Conservation (phyloP, 2,888 invertebrate genomes). For the Lasioglossum marginatum region DNA sequence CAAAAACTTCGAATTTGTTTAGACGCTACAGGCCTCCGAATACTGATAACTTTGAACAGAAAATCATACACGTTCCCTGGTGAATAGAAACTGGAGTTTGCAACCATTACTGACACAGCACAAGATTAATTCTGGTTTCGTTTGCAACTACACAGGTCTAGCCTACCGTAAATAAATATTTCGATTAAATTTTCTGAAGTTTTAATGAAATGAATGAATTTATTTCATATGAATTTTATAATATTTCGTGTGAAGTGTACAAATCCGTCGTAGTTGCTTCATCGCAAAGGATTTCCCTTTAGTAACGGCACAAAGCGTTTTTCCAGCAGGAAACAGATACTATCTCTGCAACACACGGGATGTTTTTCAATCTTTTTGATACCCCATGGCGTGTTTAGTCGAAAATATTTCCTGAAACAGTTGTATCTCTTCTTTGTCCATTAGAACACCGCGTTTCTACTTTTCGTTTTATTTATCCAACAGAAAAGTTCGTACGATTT, state of each 20-base stretch:
- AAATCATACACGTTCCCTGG: not conserved
- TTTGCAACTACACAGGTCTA: too few species aligned
- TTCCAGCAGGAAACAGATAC: conserved; percentile 22
- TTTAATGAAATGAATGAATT: too few species aligned
- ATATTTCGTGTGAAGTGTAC: too few species aligned
- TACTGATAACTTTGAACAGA: not conserved
- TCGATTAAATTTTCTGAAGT: too few species aligned
- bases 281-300: not conserved
- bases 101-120: too few species aligned
- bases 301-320: not conserved
- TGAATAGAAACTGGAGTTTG: not conserved
- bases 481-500: not conserved
- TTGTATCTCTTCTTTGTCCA: not conserved
- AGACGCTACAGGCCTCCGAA: not conserved
- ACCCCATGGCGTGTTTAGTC: conserved; percentile 31
- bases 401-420: conserved; percentile 35
- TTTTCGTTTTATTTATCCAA: not conserved
- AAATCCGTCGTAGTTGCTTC: not conserved
- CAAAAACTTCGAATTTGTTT: not conserved
- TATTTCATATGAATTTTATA: too few species aligned
- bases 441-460: not conserved
- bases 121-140: too few species aligned
- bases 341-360: conserved; percentile 30
- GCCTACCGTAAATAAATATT: too few species aligned
- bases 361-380: conserved; percentile 49